A percentile compares a stretch with the other conserved stretches of the same genome.
Conservation (phyloP, 1,140 invertebrate genomes). For the Drosophila lowei region DNA sequence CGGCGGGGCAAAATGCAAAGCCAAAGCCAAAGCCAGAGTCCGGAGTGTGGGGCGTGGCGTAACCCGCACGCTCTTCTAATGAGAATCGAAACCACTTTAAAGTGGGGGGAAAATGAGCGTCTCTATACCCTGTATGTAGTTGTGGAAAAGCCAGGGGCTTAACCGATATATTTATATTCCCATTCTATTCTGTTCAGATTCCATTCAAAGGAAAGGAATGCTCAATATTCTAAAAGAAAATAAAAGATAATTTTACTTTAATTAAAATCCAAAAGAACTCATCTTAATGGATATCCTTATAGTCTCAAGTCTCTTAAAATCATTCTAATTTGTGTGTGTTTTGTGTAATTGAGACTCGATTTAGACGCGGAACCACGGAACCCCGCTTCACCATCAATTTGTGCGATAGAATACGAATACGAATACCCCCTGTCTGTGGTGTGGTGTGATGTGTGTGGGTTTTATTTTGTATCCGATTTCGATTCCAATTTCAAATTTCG, state of each 20-base stretch:
- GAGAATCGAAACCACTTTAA: slow-evolving; percentile 26
- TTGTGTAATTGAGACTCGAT: slow-evolving; percentile 54
- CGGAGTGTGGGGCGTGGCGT: slow-evolving; percentile 22
- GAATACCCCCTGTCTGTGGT: background rate
- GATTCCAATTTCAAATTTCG: slow-evolving; percentile 35
- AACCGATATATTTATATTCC: too few relatives aligned
- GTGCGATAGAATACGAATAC: slow-evolving; percentile 14
- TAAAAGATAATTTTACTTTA: too few relatives aligned
- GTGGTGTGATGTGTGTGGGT: slow-evolving; percentile 41
- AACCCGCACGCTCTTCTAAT: slow-evolving; percentile 48
- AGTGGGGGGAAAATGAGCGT: background rate
- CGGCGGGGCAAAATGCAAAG: slow-evolving; percentile 1
- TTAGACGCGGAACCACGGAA: slow-evolving; percentile 27
- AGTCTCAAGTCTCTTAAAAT: too few relatives aligned
- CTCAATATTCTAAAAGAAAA: too few relatives aligned
- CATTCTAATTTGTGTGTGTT: background rate
- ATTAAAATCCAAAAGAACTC: too few relatives aligned
- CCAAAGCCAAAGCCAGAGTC: slow-evolving; percentile 7
- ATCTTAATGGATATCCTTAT: too few relatives aligned
- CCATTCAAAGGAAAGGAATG: too few relatives aligned
- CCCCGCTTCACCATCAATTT: slow-evolving; percentile 38
- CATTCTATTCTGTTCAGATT: too few relatives aligned
- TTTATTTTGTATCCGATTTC: slow-evolving; percentile 20
- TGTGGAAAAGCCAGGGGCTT: too few relatives aligned
- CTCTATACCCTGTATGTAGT: too few relatives aligned